A percentile compares a stretch with the other conserved stretches of the same genome.
These are phyloP conservation scores for Grantiella picta DNA, from an alignment of 2,113 vertebrate species.

Conservation along the genomic window DNA sequence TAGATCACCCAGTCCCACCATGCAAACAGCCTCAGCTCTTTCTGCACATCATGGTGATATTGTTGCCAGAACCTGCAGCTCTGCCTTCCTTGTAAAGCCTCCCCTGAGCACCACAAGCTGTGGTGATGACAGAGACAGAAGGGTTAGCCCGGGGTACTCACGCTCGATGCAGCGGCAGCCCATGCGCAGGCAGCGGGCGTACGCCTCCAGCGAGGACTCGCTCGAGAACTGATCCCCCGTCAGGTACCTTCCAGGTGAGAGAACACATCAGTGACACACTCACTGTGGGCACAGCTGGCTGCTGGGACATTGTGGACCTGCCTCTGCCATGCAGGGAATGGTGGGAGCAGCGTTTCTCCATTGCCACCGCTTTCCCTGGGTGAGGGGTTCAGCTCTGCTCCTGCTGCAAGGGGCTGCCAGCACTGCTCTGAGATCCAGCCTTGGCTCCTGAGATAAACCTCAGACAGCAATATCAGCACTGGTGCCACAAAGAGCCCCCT, in stretches of 20 bases:
- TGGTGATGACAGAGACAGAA: rapidly evolving
- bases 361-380: neutral
- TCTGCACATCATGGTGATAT: neutral
- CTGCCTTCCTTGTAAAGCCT: neutral
- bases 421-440: neutral
- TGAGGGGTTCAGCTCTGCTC: neutral
- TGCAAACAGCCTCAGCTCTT: neutral
- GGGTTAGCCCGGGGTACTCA: constrained; percentile 51
- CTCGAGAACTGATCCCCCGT: constrained; percentile 98
- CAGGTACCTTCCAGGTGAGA: constrained; percentile 83
- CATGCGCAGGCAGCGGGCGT: constrained; percentile 95
- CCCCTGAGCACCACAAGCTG: rapidly evolving
- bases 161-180: constrained; percentile 96
- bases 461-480: rapidly evolving
- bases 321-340: rapidly evolving
- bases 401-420: neutral
- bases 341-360: rapidly evolving
- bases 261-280: neutral
- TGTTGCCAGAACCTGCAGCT: neutral
- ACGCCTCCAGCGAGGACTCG: constrained; percentile 96
- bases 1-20: neutral
- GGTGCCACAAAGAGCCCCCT: neutral
- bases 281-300: rapidly evolving
- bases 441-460: neutral
- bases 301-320: rapidly evolving